These are phyloP conservation scores for Bombus cullumanus DNA, from an alignment of 1,140 invertebrate genomes.

Conservation along the genomic window DNA sequence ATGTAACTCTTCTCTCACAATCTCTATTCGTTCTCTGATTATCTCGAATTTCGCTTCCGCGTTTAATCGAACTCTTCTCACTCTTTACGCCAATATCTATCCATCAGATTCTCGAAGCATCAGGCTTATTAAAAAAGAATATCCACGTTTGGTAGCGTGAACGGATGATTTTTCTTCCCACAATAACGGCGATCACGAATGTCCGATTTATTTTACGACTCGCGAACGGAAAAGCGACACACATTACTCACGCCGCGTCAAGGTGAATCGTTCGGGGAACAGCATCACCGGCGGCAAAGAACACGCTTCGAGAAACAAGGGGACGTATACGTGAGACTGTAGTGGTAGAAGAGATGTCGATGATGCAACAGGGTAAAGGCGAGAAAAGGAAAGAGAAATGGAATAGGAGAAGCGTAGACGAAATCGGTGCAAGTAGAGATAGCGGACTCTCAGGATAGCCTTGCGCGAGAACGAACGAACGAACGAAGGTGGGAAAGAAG, in stretches of 20 bases:
- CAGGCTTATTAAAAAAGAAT: background rate
- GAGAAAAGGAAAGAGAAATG: background rate
- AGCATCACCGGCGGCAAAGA: background rate
- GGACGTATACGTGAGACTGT: background rate
- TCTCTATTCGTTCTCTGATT: too few species aligned
- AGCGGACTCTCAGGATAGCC: background rate
- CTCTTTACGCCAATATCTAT: background rate
- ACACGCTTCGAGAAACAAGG: conserved; percentile 1
- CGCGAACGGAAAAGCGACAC: conserved; percentile 35
- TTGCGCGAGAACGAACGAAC: background rate
- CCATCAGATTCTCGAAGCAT: background rate
- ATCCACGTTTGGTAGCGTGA: background rate
- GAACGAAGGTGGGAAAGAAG: conserved; percentile 57
- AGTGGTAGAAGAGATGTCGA: background rate
- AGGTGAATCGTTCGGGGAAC: background rate
- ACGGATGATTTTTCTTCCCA: background rate
- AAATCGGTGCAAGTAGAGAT: conserved; percentile 35
- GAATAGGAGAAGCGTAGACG: background rate
- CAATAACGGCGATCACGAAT: conserved; percentile 15
- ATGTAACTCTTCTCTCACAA: too few species aligned
- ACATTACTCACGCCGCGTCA: conserved; percentile 40
- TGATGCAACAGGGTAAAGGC: background rate
- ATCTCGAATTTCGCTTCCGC: background rate
- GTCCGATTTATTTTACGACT: conserved; percentile 37
- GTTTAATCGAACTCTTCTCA: background rate